phyloP scores from a whole-genome alignment of 2,888 invertebrate species.

The Scrobipalpa atriplicella region DNA sequence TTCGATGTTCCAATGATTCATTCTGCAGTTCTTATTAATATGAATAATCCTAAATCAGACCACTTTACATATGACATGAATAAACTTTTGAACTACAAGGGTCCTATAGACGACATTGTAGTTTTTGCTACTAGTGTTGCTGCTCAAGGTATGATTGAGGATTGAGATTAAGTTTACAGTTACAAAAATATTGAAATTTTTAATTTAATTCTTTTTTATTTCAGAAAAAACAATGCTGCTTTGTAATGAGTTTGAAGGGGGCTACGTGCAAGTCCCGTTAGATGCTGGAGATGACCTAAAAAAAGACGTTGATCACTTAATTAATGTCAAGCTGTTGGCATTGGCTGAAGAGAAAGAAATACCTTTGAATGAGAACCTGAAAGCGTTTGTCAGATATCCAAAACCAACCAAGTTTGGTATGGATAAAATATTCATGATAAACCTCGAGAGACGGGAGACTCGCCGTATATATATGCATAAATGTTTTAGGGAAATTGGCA shows the following conservation, averaged over 20 bases:
- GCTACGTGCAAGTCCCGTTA: conserved; percentile 91
- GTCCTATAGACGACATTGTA: conserved; percentile 96
- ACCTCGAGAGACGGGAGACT: conserved; percentile 92
- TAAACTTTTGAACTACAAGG: conserved; percentile 84
- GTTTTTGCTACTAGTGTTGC: conserved; percentile 93
- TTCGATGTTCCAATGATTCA: conserved; percentile 96
- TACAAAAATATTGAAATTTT: background rate
- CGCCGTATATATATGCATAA: conserved; percentile 90
- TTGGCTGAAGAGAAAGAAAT: conserved; percentile 83
- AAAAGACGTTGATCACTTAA: conserved; percentile 87
- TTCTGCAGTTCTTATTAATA: conserved; percentile 91
- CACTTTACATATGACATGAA: conserved; percentile 88
- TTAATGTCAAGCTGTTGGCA: conserved; percentile 89
- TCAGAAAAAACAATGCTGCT: conserved; percentile 73
- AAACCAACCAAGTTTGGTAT: conserved; percentile 86
- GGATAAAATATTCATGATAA: conserved; percentile 95
- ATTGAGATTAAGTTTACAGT: background rate
- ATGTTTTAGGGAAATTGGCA: conserved; percentile 90
- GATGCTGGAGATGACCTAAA: conserved; percentile 85
- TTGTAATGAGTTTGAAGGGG: conserved; percentile 92
- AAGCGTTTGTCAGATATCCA: conserved; percentile 60
- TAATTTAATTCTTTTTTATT: conserved; percentile 25
- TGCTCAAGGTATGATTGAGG: conserved; percentile 73
- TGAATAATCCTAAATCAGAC: conserved; percentile 83
- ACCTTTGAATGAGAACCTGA: conserved; percentile 64